A percentile compares a stretch with the other conserved stretches of the same genome.
These are phyloP conservation scores for Cotesia chilonis DNA, from an alignment of 1,140 invertebrate genomes.

Conservation along the genomic window DNA sequence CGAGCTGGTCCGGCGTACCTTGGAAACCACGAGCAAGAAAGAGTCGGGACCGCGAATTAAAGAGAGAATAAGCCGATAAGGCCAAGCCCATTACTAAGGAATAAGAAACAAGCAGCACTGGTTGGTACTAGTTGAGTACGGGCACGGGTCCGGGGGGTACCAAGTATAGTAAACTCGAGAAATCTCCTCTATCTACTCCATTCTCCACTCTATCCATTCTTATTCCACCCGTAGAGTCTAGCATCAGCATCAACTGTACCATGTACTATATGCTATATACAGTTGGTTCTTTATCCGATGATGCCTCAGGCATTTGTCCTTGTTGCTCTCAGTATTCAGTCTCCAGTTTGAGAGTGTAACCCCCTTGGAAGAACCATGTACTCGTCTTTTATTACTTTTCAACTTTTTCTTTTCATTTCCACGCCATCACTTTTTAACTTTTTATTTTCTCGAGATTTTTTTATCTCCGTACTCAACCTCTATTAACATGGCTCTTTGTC, in stretches of 20 bases:
- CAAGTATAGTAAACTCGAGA: conserved; percentile 51
- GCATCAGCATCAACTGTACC: no score
- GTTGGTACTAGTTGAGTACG: conserved; percentile 31
- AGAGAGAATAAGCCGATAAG: conserved; percentile 23
- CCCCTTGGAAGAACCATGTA: background rate
- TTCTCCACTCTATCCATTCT: conserved; percentile 28
- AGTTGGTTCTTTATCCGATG: conserved; percentile 35
- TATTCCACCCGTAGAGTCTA: background rate
- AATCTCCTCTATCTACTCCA: conserved; percentile 39
- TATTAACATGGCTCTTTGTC: conserved; percentile 26
- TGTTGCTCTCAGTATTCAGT: conserved; percentile 9
- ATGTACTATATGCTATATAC: background rate
- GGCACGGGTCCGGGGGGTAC: no score
- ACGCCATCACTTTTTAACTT: conserved; percentile 21
- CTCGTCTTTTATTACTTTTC: conserved; percentile 10
- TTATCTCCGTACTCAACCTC: conserved; percentile 10
- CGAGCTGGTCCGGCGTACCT: background rate
- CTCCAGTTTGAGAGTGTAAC: no score
- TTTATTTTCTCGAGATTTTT: conserved; percentile 10
- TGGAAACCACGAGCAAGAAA: background rate
- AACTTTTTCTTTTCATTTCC: conserved; percentile 19
- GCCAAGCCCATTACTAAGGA: conserved; percentile 49
- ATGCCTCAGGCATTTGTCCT: conserved; percentile 32
- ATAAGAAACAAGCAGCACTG: conserved; percentile 50
- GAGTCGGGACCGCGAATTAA: conserved; percentile 30